Evolutionary conservation across 2,888 invertebrate genomes (phyloP).

Genomic region (Cybosia mesomella): DNA sequence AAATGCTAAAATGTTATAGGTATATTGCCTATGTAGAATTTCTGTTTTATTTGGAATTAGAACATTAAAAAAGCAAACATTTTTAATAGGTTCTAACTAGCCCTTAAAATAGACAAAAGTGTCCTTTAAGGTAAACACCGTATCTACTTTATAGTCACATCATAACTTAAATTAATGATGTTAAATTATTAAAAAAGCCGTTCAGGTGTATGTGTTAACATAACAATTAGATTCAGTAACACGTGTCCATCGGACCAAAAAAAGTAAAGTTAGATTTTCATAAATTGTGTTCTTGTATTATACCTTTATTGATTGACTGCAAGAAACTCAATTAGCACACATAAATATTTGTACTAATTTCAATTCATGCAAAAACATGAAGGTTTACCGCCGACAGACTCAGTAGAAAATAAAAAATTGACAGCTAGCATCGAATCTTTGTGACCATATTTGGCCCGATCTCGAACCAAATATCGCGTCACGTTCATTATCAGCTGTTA

Average conservation of each 20-base stretch:
- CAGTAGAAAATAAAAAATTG: constrained; percentile 39
- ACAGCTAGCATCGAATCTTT: constrained; percentile 53
- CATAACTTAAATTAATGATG: no score
- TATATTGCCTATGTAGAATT: neutral
- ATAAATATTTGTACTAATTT: constrained; percentile 47
- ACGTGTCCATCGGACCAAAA: neutral
- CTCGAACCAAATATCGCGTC: constrained; percentile 67
- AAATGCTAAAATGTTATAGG: constrained; percentile 23
- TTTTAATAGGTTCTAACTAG: neutral
- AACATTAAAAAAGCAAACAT: neutral
- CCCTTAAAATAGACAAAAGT: neutral
- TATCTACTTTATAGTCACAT: neutral
- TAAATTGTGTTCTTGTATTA: neutral
- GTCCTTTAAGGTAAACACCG: neutral
- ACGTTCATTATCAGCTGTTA: constrained; percentile 78
- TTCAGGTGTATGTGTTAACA: neutral
- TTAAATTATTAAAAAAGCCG: neutral
- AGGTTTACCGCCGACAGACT: constrained; percentile 51
- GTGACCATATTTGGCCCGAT: constrained; percentile 67
- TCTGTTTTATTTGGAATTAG: neutral
- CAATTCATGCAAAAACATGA: constrained; percentile 50
- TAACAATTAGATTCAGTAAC: neutral
- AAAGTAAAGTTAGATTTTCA: constrained; percentile 1
- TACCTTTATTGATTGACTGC: constrained; percentile 13
- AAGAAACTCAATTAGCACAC: constrained; percentile 16